Base-by-base conservation (phyloP, 1,140 invertebrate species). In the Tenebrio molitor region DNA sequence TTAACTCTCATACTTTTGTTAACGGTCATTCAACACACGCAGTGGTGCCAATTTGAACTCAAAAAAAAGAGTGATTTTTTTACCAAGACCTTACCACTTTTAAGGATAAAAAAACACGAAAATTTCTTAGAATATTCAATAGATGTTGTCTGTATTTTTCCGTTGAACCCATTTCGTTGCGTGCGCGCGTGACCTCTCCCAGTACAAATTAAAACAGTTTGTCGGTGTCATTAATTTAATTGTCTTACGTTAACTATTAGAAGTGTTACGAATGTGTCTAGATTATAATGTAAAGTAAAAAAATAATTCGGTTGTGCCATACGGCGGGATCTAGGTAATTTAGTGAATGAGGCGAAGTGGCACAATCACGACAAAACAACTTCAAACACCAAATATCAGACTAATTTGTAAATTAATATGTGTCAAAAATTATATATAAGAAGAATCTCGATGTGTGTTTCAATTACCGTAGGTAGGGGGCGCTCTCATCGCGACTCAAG, bases 401-500 rank as follows among this genome's bases (percentile, higher is more conserved):
- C 64, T 66, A 66, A 66, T 66, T 66, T 66, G 64, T 66, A 66
- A 66, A 66, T 29, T 66, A 66, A 66, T 62, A 62, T 66, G 64
- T 66, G 64, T 66, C 64, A 66, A 66, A 65, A 41, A 66, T 36
- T 33, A 29, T 29, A 29, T 58, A 33, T 23, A 66, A 66, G 12
- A 65, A 36, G 12, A 65, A 36, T 65, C 33, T 34, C 21, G 19
- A 29, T 14, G 5, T 21, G 23, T 44, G n/a, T 66, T 21, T 25
- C 19, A 63, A 14, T 50, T 19, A 50, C 21, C n/a, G 17, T 50
- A 50, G n/a, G n/a, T n/a, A n/a, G n/a, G n/a, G n/a, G n/a, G n/a
- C n/a, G n/a, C n/a, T n/a, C n/a, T n/a, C n/a, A n/a, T n/a, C n/a
- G n/a, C n/a, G n/a, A n/a, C n/a, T n/a, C 46, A 62, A 14, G 29